Conservation (phyloP, 2,113 vertebrate species). For the Pitta sordida region DNA sequence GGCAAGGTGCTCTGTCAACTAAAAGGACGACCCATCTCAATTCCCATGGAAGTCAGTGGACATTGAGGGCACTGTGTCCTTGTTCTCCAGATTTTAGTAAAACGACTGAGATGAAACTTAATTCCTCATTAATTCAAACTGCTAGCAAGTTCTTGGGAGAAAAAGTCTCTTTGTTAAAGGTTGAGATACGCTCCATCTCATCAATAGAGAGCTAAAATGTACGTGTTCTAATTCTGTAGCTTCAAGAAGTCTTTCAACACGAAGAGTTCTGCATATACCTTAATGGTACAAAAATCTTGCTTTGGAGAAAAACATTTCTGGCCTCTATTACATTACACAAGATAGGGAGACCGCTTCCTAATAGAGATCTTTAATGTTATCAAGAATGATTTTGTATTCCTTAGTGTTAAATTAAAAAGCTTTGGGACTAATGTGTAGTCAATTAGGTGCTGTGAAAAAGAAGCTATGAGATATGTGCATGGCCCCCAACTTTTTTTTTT, state of each 20-base stretch:
- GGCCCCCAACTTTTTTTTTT: fast-evolving
- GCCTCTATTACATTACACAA: neutral
- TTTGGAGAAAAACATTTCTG: neutral
- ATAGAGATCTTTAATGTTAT: neutral
- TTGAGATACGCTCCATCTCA: neutral
- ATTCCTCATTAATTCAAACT: slow-evolving; percentile 28
- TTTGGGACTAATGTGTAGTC: neutral
- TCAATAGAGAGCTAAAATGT: neutral
- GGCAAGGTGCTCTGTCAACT: neutral
- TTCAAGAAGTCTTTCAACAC: neutral
- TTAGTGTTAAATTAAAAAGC: neutral
- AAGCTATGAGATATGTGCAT: neutral
- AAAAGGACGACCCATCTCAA: neutral
- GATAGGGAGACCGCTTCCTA: neutral
- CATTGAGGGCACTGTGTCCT: neutral
- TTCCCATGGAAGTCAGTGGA: neutral
- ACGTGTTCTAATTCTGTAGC: neutral
- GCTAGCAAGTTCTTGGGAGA: slow-evolving; percentile 10
- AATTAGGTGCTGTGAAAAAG: neutral
- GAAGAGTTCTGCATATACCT: neutral
- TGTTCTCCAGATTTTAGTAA: slow-evolving; percentile 1
- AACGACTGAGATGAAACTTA: slow-evolving; percentile 26
- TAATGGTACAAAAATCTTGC: neutral
- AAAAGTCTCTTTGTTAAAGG: slow-evolving; percentile 13
- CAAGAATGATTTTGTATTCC: neutral